Evolutionary conservation across 1,140 invertebrate genomes (phyloP), one percentile per base, ranked within the genome.

Genomic region (Heterodera carotae): DNA sequence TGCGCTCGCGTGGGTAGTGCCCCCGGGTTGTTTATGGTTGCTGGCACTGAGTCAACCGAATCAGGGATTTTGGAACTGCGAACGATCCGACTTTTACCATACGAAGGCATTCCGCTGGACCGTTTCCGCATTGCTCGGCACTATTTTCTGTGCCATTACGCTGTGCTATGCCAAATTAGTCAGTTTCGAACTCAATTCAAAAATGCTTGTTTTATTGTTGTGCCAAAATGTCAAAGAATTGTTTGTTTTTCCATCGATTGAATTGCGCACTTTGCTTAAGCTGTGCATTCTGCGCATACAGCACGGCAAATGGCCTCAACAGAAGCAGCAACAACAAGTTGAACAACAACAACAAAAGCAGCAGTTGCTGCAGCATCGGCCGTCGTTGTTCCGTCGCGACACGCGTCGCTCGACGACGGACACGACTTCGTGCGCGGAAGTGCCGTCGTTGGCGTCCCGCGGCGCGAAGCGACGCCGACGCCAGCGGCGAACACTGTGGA

Each of bases 11-110:
- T 84, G 82, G 82, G 25, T 80, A 39, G 34, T 69, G 3, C 82
- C 82, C 6, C 60, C 81, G 22, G 25, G 53, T 12, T 64, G 62
- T 60, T 56, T 84, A 3, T 70, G 81, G 36, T 43, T 69, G n/a
- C 33, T 84, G n/a, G 78, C 83, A 27, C 66, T 66, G 27, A 59
- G 43, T 29, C 76, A 68, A 31, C 60, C 67, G 25, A 70, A 69
- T 48, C 69, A 84, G 75, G 82, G 82, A 60, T 84, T 73, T 62
- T 84, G 62, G 39, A 79, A 79, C 68, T 81, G 81, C 62, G 56
- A 77, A 31, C 64, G 81, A n/a, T 73, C 82, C 43, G 48, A 75
- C 39, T 84, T 84, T 39, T 84, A 84, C 56, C 75, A 85, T 39
- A 69, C 72, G 22, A 78, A 77, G 43, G 53, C 75, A 43, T 84